Base-by-base conservation (phyloP, 2,888 invertebrate species). In the Pandemis corylana region DNA sequence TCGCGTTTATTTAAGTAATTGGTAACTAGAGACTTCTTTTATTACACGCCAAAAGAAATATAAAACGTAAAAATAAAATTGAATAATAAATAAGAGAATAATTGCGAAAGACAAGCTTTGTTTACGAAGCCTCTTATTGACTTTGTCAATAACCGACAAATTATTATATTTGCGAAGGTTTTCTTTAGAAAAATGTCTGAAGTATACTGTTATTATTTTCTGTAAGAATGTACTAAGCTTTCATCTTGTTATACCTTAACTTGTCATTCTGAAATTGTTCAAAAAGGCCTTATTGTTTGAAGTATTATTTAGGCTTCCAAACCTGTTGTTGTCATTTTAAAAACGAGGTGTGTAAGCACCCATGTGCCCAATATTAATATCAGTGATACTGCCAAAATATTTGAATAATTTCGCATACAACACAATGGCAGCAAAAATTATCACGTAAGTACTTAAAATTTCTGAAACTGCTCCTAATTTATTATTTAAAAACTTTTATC, bases 81-180 rank as follows among this genome's bases (percentile, higher is more conserved):
- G 82, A 84, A 86, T 86, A 86, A 86, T 84, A 85, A 86, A 86
- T 85, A 82, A 86, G 83, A 78, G 78, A 84, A 87, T 87, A 86
- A 87, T 88, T 88, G 83, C 81, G 80, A 81, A 78, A 79, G 84
- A 85, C 84, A 80, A 82, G 80, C 81, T 82, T 85, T 85, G 87
- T 86, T 82, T 81, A 78, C 74, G 78, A 81, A 83, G 75, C 78
- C 36, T 76, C 76, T 80, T 81, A 80, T 81, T 80, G 77, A 80
- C 80, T 81, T 76, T 76, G 75, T 81, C 80, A 80, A 80, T 79
- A 79, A 72, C 71, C 76, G 79, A 76, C 59, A 59, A 59, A 28
- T 59, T 59, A 12, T 28, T 59, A 59, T 59, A 59, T 59, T 59
- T 12, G 10, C 28, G 59, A 10, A 20, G 28, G 20, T 28, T 56